Evolutionary conservation across 1,140 invertebrate species (phyloP).

Genomic region (Drusus annulatus): DNA sequence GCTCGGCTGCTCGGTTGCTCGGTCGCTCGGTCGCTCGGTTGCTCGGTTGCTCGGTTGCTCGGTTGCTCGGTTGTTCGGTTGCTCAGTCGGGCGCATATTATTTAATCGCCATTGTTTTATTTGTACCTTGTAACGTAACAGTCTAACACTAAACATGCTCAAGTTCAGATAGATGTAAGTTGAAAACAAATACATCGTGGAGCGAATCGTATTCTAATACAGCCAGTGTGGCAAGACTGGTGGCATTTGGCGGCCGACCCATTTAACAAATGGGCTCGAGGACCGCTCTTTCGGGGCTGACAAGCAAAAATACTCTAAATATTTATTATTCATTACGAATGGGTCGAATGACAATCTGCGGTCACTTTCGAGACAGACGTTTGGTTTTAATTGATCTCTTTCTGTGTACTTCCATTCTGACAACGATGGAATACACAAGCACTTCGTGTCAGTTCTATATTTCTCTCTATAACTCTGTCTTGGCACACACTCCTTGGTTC

Average conservation of each 20-base stretch:
- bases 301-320: not conserved
- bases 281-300: not conserved
- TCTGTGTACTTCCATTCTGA: too few relatives aligned
- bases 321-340: not conserved
- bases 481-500: too few relatives aligned
- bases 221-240: not conserved
- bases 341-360: not conserved
- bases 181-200: constrained; percentile 9
- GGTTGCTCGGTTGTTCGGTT: too few relatives aligned
- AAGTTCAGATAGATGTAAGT: not conserved
- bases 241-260: not conserved
- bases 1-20: too few relatives aligned
- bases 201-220: not conserved
- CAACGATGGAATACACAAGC: too few relatives aligned
- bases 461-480: too few relatives aligned
- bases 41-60: too few relatives aligned
- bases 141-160: not conserved
- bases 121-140: constrained; percentile 23
- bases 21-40: too few relatives aligned
- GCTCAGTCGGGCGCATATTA: not conserved
- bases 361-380: not conserved
- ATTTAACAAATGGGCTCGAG: not conserved
- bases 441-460: too few relatives aligned
- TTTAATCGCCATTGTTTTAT: not conserved
- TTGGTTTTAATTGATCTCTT: too few relatives aligned